phyloP scores from a whole-genome alignment of 2,888 invertebrate species.

The Tigriopus californicus region DNA sequence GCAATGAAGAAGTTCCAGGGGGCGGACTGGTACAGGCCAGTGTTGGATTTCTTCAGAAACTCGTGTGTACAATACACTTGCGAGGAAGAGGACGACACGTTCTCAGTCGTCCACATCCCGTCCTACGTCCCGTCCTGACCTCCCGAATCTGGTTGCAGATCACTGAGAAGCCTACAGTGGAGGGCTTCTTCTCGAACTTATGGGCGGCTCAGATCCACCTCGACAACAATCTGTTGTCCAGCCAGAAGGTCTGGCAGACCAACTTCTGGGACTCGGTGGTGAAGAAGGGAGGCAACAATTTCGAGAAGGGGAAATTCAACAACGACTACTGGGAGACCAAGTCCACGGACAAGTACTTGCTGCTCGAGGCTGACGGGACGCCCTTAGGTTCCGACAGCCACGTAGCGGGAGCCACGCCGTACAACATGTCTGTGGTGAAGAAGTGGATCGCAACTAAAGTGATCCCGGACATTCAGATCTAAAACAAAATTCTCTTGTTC shows the following conservation, averaged over 20 bases:
- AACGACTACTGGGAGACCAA: neutral
- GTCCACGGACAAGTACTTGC: neutral
- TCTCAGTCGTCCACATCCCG: neutral
- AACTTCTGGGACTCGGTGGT: neutral
- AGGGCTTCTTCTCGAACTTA: neutral
- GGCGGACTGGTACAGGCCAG: neutral
- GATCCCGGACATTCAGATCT: too few species aligned
- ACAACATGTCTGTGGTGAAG: neutral
- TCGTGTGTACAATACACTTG: neutral
- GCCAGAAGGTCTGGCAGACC: neutral
- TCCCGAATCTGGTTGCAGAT: neutral
- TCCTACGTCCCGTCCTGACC: neutral
- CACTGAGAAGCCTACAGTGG: neutral
- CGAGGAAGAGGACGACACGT: conserved; percentile 1
- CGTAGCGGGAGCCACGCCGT: neutral
- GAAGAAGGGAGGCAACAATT: too few species aligned
- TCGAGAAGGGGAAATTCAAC: neutral
- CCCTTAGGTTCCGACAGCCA: too few species aligned
- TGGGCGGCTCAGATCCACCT: neutral
- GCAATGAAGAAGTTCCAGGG: neutral
- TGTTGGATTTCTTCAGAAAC: neutral
- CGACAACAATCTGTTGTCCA: neutral
- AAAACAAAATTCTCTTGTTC: too few species aligned
- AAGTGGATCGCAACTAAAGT: neutral
- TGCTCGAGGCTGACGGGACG: neutral